Evolutionary conservation across 2,888 invertebrate genomes (phyloP).

Genomic region (Pristionchus arcanus): DNA sequence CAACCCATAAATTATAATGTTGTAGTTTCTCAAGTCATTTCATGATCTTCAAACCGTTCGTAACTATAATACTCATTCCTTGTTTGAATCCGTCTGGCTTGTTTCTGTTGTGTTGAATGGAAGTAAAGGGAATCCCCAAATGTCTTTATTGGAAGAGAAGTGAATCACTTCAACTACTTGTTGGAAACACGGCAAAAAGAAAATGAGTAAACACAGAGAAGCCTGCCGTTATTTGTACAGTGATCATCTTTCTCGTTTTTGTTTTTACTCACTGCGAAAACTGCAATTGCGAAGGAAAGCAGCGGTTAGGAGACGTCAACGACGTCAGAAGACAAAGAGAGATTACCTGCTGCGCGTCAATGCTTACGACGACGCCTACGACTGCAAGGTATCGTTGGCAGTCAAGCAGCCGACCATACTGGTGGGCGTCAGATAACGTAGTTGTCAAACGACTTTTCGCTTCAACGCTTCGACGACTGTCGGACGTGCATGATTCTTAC

Average conservation of each 20-base stretch:
- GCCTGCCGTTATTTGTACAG: not conserved
- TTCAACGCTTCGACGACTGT: not conserved
- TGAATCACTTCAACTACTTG: not conserved
- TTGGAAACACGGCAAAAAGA: slow-evolving; percentile 8
- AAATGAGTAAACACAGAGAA: not conserved
- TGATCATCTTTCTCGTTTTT: slow-evolving; percentile 20
- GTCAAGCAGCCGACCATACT: too few relatives aligned
- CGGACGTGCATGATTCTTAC: not conserved
- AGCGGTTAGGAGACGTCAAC: not conserved
- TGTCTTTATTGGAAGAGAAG: not conserved
- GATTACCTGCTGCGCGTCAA: not conserved
- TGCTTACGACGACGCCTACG: too few relatives aligned
- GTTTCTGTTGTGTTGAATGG: slow-evolving; percentile 37
- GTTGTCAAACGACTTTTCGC: too few relatives aligned
- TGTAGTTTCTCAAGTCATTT: slow-evolving; percentile 36
- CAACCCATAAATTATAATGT: slow-evolving; percentile 35
- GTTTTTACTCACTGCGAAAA: not conserved
- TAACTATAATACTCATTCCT: slow-evolving; percentile 1
- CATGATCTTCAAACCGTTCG: slow-evolving; percentile 33
- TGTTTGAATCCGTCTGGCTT: not conserved
- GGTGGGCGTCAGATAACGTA: too few relatives aligned
- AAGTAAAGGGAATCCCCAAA: slow-evolving; percentile 14
- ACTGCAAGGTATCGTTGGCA: too few relatives aligned
- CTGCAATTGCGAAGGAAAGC: not conserved
- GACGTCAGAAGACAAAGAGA: too few relatives aligned